These are phyloP conservation scores for Pentalonia nigronervosa DNA, from an alignment of 1,140 invertebrate species.

Conservation along the genomic window DNA sequence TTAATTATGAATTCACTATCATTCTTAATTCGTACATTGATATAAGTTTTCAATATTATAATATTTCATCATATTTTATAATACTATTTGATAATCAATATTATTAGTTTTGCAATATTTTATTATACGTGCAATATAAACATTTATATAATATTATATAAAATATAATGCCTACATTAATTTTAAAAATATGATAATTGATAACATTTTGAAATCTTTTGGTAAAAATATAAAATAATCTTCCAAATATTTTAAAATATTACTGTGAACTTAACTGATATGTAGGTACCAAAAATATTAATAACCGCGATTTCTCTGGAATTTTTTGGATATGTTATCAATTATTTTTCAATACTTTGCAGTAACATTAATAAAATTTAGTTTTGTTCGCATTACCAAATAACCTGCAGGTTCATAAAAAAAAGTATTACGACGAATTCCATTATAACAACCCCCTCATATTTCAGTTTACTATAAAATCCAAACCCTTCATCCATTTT, in stretches of 20 bases:
- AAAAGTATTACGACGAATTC: background rate
- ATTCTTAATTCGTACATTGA: no score
- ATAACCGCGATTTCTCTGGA: background rate
- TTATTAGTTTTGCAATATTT: background rate
- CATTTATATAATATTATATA: no score
- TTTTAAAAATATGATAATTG: background rate
- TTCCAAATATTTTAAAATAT: no score
- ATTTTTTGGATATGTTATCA: background rate
- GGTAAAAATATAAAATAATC: no score
- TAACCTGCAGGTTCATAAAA: background rate
- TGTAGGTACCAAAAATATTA: background rate
- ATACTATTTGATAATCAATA: no score
- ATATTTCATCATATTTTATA: no score
- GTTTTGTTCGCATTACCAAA: background rate
- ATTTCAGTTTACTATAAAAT: constrained; percentile 27
- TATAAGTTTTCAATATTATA: no score
- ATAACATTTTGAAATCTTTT: background rate
- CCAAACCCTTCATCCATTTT: constrained; percentile 1
- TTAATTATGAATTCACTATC: no score
- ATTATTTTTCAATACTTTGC: background rate
- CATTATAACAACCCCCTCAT: constrained; percentile 35
- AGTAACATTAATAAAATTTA: background rate
- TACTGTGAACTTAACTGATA: background rate
- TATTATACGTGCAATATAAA: no score
- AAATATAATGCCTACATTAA: no score